Conservation (phyloP, 2,888 invertebrate genomes). For the Uloborus plumipes region DNA sequence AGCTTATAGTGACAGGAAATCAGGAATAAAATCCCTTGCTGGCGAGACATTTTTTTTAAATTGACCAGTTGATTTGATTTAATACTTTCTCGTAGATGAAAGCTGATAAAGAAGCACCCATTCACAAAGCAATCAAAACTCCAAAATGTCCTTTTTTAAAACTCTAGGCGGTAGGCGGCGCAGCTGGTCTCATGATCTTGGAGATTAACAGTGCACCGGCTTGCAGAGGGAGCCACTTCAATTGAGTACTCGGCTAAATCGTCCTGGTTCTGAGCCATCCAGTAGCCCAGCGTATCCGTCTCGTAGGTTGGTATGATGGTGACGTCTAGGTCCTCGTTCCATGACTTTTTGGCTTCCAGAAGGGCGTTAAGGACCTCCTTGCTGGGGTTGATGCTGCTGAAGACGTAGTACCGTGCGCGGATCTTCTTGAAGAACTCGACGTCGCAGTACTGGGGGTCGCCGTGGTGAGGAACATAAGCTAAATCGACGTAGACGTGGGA, state of each 20-base stretch:
- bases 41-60: slow-evolving; percentile 16
- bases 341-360: slow-evolving; percentile 82
- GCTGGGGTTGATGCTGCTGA: slow-evolving; percentile 94
- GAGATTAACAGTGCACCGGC: slow-evolving; percentile 95
- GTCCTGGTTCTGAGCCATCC: slow-evolving; percentile 97
- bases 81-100: slow-evolving; percentile 39
- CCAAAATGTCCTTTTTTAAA: slow-evolving; percentile 75
- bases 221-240: slow-evolving; percentile 95
- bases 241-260: slow-evolving; percentile 90
- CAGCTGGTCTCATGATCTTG: slow-evolving; percentile 98
- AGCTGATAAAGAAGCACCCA: slow-evolving; percentile 63
- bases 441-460: slow-evolving; percentile 91
- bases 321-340: slow-evolving; percentile 79
- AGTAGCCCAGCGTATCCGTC: slow-evolving; percentile 94
- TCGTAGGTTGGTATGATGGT: slow-evolving; percentile 98
- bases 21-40: slow-evolving; percentile 31
- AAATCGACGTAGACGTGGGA: slow-evolving; percentile 84
- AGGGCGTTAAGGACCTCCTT: slow-evolving; percentile 95
- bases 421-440: slow-evolving; percentile 94
- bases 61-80: slow-evolving; percentile 34
- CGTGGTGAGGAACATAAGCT: slow-evolving; percentile 96
- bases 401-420: slow-evolving; percentile 94
- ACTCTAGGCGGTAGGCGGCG: slow-evolving; percentile 96
- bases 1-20: slow-evolving; percentile 30
- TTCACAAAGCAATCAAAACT: slow-evolving; percentile 42